phyloP scores from a whole-genome alignment of 2,888 invertebrate species.

The Drosophila antonietae region DNA sequence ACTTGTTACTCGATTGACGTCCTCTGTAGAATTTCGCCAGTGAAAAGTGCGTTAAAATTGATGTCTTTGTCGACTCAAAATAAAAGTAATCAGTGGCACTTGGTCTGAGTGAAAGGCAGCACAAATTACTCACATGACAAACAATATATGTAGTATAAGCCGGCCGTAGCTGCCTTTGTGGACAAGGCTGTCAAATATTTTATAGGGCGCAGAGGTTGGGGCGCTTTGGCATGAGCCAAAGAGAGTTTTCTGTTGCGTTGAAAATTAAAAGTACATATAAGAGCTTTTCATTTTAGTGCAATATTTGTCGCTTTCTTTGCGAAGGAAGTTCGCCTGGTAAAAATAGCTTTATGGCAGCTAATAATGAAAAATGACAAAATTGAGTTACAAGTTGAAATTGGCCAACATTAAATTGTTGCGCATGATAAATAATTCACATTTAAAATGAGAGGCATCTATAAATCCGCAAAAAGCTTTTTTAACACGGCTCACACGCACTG shows the following conservation, averaged over 20 bases:
- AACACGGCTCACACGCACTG: slow-evolving; percentile 25
- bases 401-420: slow-evolving; percentile 60
- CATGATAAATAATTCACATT: slow-evolving; percentile 70
- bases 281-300: slow-evolving; percentile 13
- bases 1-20: slow-evolving; percentile 18
- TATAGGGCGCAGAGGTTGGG: neutral
- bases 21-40: slow-evolving; percentile 15
- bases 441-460: slow-evolving; percentile 48
- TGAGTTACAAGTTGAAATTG: slow-evolving; percentile 60
- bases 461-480: slow-evolving; percentile 39
- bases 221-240: slow-evolving; percentile 18
- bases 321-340: slow-evolving; percentile 24
- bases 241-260: slow-evolving; percentile 17
- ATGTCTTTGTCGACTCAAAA: slow-evolving; percentile 23
- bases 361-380: slow-evolving; percentile 67
- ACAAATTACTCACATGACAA: slow-evolving; percentile 67
- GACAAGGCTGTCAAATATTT: slow-evolving; percentile 34
- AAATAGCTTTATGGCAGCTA: slow-evolving; percentile 58
- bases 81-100: slow-evolving; percentile 55
- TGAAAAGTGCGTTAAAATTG: slow-evolving; percentile 9
- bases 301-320: slow-evolving; percentile 38
- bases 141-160: slow-evolving; percentile 29
- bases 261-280: slow-evolving; percentile 33
- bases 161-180: slow-evolving; percentile 39
- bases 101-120: slow-evolving; percentile 38